These are phyloP conservation scores for Microcebus jonahi DNA, from an alignment of 2,113 vertebrate genomes.

Conservation along the genomic window DNA sequence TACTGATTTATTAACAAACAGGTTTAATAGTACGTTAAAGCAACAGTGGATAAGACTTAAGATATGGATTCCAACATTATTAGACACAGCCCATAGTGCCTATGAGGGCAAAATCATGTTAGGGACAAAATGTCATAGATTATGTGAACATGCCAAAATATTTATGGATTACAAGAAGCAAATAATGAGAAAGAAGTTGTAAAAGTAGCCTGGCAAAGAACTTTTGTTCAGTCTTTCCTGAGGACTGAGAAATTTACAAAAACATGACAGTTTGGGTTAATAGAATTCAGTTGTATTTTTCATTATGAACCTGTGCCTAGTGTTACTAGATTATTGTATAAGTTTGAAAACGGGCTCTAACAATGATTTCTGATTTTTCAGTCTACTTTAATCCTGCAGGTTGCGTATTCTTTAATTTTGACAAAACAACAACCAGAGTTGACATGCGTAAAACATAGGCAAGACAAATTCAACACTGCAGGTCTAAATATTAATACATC, in stretches of 20 bases:
- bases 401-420: not conserved
- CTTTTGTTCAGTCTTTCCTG: not conserved
- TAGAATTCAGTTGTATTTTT: not conserved
- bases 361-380: not conserved
- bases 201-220: not conserved
- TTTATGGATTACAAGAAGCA: not conserved
- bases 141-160: not conserved
- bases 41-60: not conserved
- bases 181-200: not conserved
- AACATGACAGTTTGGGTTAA: not conserved
- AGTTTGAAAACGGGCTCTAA: not conserved
- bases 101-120: not conserved
- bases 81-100: not conserved
- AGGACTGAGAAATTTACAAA: not conserved
- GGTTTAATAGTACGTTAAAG: not conserved
- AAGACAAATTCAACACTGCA: not conserved
- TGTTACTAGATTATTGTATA: not conserved
- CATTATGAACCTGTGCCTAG: not conserved
- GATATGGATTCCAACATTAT: not conserved
- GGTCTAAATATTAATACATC: not conserved
- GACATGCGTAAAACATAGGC: not conserved
- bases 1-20: not conserved
- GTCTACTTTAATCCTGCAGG: not conserved
- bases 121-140: not conserved
- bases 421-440: not conserved